phyloP scores from a whole-genome alignment of 2,797 vertebrate species.

The Sternotherus odoratus region DNA sequence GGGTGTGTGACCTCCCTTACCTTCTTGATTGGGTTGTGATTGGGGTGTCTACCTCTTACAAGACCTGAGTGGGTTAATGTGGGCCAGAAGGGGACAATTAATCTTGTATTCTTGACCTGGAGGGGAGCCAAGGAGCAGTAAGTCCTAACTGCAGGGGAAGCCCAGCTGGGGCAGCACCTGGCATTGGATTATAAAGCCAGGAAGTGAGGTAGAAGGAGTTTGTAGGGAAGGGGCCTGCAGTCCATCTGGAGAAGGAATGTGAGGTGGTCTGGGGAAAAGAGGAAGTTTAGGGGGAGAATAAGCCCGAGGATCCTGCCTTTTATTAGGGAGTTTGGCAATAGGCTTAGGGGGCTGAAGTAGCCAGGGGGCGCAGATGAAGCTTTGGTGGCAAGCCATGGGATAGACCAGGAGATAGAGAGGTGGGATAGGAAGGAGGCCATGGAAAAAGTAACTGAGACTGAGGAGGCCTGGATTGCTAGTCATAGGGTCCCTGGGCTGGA shows the following conservation, averaged over 20 bases:
- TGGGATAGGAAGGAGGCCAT: background rate
- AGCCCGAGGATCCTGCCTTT: background rate
- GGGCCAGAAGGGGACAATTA: too few species aligned
- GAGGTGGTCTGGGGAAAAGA: background rate
- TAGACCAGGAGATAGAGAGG: background rate
- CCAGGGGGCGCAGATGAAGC: background rate
- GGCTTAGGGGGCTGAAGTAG: background rate
- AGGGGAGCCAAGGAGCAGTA: too few species aligned
- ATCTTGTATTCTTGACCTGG: too few species aligned
- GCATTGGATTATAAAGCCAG: too few species aligned
- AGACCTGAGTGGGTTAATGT: too few species aligned
- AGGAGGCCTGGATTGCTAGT: background rate
- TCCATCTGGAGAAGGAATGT: background rate
- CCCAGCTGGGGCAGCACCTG: too few species aligned
- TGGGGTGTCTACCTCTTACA: too few species aligned
- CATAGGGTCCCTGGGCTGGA: background rate
- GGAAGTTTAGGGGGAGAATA: background rate
- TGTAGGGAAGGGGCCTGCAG: background rate
- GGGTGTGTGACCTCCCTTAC: background rate
- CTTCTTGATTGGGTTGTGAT: background rate
- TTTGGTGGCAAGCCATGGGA: background rate
- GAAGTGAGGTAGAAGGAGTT: too few species aligned
- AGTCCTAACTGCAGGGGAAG: too few species aligned
- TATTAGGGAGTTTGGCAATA: background rate
- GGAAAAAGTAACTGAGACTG: background rate